Conservation (phyloP, 2,888 invertebrate species). For the Agapetus fuscipes region DNA sequence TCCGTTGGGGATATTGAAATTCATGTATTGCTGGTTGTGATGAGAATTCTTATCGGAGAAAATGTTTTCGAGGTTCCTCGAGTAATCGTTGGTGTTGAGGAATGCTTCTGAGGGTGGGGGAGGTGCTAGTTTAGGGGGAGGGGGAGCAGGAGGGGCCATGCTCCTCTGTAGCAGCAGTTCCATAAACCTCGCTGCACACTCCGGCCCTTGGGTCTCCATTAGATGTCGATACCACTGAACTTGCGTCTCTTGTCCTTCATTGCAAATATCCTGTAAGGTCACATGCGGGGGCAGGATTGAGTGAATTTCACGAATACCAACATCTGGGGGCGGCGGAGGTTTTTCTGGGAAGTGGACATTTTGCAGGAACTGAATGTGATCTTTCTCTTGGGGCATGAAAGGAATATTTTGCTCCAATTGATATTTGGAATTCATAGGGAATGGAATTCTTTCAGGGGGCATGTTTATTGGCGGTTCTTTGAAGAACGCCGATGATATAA, state of each 20-base stretch:
- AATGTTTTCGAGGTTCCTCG: constrained; percentile 21
- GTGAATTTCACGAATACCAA: constrained; percentile 24
- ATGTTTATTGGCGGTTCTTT: constrained; percentile 21
- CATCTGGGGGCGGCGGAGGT: constrained; percentile 21
- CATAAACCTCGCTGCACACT: constrained; percentile 47
- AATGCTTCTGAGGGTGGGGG: constrained; percentile 21
- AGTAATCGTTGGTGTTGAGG: constrained; percentile 12
- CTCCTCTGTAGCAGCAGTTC: constrained; percentile 30
- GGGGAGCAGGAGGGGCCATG: constrained; percentile 15
- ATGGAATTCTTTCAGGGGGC: constrained; percentile 20
- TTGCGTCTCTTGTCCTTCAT: constrained; percentile 42
- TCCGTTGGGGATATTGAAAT: constrained; percentile 19
- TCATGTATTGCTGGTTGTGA: constrained; percentile 11
- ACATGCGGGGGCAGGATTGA: constrained; percentile 43
- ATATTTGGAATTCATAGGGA: constrained; percentile 18
- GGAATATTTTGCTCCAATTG: constrained; percentile 24
- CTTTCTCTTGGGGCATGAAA: constrained; percentile 30
- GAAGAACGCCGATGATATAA: constrained; percentile 22
- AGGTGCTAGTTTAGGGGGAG: constrained; percentile 22
- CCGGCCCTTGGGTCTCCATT: constrained; percentile 42
- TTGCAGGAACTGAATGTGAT: constrained; percentile 46
- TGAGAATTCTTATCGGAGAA: constrained; percentile 20
- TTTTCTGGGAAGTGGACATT: constrained; percentile 47
- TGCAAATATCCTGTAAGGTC: constrained; percentile 46
- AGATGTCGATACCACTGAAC: constrained; percentile 48